Evolutionary conservation across 2,113 vertebrate species (phyloP).

Genomic region (Trogon surrucura): DNA sequence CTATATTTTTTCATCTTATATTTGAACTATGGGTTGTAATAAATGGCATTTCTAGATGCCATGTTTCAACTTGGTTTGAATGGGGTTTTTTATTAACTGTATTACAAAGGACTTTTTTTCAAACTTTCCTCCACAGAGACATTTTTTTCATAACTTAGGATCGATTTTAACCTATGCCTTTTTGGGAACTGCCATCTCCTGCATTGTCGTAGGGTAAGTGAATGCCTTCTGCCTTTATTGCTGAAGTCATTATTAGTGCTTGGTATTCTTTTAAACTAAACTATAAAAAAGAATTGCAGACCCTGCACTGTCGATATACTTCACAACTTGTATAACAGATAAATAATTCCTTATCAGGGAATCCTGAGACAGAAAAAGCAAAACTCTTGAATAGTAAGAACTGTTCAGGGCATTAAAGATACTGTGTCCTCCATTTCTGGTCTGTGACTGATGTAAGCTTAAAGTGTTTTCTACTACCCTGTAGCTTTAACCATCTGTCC

Average conservation of each 20-base stretch:
- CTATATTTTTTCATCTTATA: neutral
- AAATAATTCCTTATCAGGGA: neutral
- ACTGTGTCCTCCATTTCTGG: neutral
- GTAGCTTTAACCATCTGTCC: neutral
- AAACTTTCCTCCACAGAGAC: constrained; percentile 76
- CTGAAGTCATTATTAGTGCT: neutral
- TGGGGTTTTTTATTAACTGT: neutral
- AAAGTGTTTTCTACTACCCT: neutral
- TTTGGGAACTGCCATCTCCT: constrained; percentile 85
- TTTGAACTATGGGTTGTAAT: neutral
- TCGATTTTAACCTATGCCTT: constrained; percentile 87
- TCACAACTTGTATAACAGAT: neutral
- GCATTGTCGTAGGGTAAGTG: constrained; percentile 85
- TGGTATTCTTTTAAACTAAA: neutral
- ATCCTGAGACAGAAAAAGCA: neutral
- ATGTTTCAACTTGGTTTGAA: neutral
- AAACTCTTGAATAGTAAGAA: neutral
- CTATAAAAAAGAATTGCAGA: neutral
- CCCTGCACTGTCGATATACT: neutral
- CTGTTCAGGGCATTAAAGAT: neutral
- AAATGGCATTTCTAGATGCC: neutral
- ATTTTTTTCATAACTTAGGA: constrained; percentile 86
- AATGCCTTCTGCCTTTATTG: neutral
- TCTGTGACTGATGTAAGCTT: neutral
- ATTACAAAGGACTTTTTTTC: neutral